Evolutionary conservation across 2,113 vertebrate species (phyloP), one percentile per base, ranked within the genome.

Genomic region (Beaufortia kweichowensis): DNA sequence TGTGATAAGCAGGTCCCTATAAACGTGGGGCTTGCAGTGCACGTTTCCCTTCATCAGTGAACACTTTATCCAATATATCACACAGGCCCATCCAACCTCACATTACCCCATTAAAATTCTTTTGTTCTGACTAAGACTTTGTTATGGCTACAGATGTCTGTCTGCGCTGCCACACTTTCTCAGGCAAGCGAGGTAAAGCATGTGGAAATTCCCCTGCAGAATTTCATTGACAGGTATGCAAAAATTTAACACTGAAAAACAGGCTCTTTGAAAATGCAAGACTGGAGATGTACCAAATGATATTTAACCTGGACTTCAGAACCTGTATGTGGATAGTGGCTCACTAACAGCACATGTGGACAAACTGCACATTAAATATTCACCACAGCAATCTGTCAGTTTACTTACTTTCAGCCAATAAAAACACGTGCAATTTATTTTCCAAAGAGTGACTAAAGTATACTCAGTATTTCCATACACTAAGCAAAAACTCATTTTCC

Each of bases 101-200:
- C n/a, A 50, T 57, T 60, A 35, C 63, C 63, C 29, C 29, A 67
- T 75, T 61, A 68, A 35, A 33, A 43, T 64, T 60, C 21, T 62
- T 77, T 77, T 68, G 21, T 65, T 39, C 33, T 59, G 55, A 73
- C 79, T 46, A 73, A 48, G 35, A 73, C 57, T 77, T 70, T 68
- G 39, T 71, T 66, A 60, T 65, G 62, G 35, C 75, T 77, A 21
- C 59, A 60, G 35, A 69, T 50, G 57, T 50, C 55, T 61, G 39
- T 69, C 65, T 77, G 55, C n/a, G 6, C 74, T 50, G 39, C 23
- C 41, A 57, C 21, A 55, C 28, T 69, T 78, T 68, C 63, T 66
- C 67, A 48, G 64, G 50, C 29, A 69, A 55, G 33, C 59, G 55
- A 46, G 35, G 35, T 41, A 10, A 59, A 72, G 15, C 26, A 6